These are phyloP conservation scores for Tiliqua scincoides DNA, from an alignment of 2,113 vertebrate genomes.

Conservation along the genomic window DNA sequence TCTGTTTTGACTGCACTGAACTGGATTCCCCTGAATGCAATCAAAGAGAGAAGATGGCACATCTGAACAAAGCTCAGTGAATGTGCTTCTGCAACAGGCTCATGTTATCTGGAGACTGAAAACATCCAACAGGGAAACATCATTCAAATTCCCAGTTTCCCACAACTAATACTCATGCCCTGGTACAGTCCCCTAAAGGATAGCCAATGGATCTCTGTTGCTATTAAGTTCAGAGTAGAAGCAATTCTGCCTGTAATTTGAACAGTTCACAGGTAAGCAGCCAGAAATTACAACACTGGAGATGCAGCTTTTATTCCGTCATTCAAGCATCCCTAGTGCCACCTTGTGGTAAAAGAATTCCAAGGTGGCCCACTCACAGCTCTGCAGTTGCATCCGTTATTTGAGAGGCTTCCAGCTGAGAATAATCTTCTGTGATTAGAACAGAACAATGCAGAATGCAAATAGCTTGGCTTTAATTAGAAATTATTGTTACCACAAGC, in stretches of 20 bases:
- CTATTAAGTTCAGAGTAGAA: neutral
- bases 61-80: neutral
- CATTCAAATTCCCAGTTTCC: neutral
- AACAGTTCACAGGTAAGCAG: neutral
- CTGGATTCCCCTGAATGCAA: neutral
- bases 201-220: neutral
- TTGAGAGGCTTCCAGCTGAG: neutral
- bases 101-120: neutral
- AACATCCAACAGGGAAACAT: neutral
- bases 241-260: neutral
- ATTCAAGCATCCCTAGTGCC: conserved; percentile 43
- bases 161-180: neutral
- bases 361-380: accelerated
- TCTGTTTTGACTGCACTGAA: neutral
- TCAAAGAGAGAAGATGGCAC: neutral
- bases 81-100: neutral
- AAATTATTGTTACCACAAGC: neutral
- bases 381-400: neutral
- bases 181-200: neutral
- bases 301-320: neutral
- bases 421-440: conserved; percentile 39
- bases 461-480: conserved; percentile 40
- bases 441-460: conserved; percentile 21
- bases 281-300: conserved; percentile 14
- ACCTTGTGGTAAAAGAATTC: conserved; percentile 34